Conservation (phyloP, 2,888 invertebrate species). For the Plebejus argus region DNA sequence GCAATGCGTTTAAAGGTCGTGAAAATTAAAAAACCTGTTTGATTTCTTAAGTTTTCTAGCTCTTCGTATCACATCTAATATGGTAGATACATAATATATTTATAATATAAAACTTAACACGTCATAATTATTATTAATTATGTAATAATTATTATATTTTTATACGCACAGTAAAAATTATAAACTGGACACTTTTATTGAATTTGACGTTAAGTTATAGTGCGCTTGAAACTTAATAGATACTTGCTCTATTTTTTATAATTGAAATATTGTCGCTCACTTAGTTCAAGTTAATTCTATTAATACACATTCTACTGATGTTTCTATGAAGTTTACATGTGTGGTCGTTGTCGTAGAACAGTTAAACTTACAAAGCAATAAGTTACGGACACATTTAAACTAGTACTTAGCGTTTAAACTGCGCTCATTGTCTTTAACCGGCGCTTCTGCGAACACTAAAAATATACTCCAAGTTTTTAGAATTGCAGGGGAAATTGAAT, state of each 20-base stretch:
- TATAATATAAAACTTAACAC: too few species aligned
- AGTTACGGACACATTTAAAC: conserved; percentile 49
- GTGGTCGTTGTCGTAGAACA: conserved; percentile 26
- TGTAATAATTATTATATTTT: not conserved
- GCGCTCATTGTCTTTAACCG: conserved; percentile 67
- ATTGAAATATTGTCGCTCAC: not conserved
- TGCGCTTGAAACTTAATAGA: not conserved
- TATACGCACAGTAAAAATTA: not conserved
- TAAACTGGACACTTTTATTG: not conserved
- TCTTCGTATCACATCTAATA: not conserved
- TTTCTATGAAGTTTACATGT: conserved; percentile 25
- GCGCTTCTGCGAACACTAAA: conserved; percentile 76
- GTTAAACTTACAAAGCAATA: conserved; percentile 23
- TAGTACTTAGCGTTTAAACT: conserved; percentile 60
- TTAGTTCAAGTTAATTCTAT: not conserved
- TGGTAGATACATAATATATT: too few species aligned
- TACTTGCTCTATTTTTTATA: not conserved
- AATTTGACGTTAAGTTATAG: not conserved
- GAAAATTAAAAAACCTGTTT: not conserved
- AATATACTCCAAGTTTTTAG: conserved; percentile 61
- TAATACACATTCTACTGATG: not conserved
- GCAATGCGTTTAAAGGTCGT: not conserved
- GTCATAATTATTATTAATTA: not conserved
- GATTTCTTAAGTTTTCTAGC: conserved; percentile 17
- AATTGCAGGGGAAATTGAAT: conserved; percentile 42